phyloP scores from a whole-genome alignment of 2,888 invertebrate species.

The Noctua janthina region DNA sequence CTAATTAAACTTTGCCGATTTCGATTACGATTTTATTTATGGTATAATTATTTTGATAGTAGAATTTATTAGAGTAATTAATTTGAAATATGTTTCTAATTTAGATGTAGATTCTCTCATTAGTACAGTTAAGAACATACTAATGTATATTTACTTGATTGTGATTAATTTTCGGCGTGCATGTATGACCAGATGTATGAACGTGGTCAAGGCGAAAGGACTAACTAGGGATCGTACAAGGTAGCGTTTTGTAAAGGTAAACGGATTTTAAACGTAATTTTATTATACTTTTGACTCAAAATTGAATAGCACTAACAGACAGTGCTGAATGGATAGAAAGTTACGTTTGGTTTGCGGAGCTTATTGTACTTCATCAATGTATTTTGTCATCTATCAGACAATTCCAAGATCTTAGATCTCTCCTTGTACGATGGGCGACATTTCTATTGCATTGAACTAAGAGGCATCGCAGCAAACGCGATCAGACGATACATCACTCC shows the following conservation, averaged over 20 bases:
- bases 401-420: constrained; percentile 15
- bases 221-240: neutral
- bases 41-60: constrained; percentile 45
- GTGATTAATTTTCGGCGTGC: neutral
- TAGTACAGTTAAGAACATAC: neutral
- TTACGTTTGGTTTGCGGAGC: neutral
- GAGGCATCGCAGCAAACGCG: constrained; percentile 5
- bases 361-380: neutral
- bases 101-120: constrained; percentile 15
- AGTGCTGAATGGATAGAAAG: neutral
- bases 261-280: neutral
- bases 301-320: neutral
- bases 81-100: constrained; percentile 56
- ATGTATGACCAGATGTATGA: neutral
- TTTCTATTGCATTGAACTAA: constrained; percentile 23
- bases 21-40: constrained; percentile 62
- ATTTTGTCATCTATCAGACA: neutral
- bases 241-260: neutral
- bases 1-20: constrained; percentile 66
- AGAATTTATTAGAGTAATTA: constrained; percentile 62
- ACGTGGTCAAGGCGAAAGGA: neutral
- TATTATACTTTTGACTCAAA: neutral
- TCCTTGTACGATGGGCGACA: neutral
- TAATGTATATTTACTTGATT: neutral
- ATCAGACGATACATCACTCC: constrained; percentile 27